Conservation (phyloP, 1,140 invertebrate species). For the Akabosia matsudoensis region DNA sequence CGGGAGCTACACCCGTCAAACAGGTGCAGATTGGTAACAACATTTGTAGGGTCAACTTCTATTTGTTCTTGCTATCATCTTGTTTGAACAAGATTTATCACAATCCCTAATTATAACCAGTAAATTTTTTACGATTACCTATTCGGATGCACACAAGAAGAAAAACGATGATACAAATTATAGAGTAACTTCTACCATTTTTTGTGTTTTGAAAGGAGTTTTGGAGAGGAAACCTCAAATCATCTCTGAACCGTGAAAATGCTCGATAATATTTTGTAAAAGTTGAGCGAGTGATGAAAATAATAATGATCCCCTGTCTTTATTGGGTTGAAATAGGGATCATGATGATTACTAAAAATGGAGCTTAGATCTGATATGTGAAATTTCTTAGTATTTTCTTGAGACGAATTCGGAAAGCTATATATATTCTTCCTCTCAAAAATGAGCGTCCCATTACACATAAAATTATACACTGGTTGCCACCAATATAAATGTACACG, state of each 20-base stretch:
- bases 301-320: slow-evolving; percentile 8
- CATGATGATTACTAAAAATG: slow-evolving; percentile 2
- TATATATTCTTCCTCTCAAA: no score
- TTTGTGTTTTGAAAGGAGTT: neutral
- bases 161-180: slow-evolving; percentile 10
- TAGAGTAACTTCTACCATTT: neutral
- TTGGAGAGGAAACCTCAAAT: neutral
- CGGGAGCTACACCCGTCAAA: neutral
- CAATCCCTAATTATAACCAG: slow-evolving; percentile 2
- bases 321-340: neutral
- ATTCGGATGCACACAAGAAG: neutral
- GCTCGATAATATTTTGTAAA: neutral
- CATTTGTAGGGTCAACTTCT: neutral
- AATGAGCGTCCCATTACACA: no score
- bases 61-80: neutral
- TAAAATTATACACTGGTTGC: no score
- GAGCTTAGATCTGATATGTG: slow-evolving; percentile 7
- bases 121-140: slow-evolving; percentile 2
- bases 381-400: slow-evolving; percentile 1
- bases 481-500: no score
- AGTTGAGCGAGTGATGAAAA: neutral
- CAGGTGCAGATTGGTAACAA: neutral
- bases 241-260: neutral
- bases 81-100: slow-evolving; percentile 17
- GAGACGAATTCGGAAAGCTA: neutral